These are phyloP conservation scores for Dryobotodes eremita DNA, from an alignment of 2,888 invertebrate species.

Conservation along the genomic window DNA sequence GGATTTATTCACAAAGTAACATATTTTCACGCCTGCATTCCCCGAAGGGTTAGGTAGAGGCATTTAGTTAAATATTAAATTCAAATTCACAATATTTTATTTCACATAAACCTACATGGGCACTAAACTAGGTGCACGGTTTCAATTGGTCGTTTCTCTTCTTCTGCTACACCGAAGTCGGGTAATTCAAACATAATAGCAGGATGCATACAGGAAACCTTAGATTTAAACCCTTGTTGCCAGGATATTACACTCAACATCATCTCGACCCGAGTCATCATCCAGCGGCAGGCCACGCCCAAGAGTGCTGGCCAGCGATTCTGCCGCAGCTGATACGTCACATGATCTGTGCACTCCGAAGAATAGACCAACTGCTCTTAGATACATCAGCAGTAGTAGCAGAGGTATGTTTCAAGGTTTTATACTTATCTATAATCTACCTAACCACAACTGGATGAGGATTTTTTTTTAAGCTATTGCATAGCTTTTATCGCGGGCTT, in stretches of 20 bases:
- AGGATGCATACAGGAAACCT: not conserved
- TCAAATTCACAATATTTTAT: not conserved
- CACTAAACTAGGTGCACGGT: not conserved
- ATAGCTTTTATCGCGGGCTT: no score
- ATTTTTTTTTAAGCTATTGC: no score
- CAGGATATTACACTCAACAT: slow-evolving; percentile 77
- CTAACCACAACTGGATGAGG: not conserved
- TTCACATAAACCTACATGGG: not conserved
- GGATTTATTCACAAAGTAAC: not conserved
- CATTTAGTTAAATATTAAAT: not conserved
- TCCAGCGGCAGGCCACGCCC: slow-evolving; percentile 74
- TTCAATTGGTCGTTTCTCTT: not conserved
- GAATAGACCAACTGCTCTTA: slow-evolving; percentile 81
- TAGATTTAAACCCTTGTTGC: not conserved
- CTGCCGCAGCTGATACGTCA: slow-evolving; percentile 78
- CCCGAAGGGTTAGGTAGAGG: not conserved
- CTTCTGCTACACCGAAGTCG: not conserved
- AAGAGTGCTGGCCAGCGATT: slow-evolving; percentile 82
- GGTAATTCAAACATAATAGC: not conserved
- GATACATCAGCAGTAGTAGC: slow-evolving; percentile 88
- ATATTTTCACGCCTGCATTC: no score
- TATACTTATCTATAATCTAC: not conserved
- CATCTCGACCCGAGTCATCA: slow-evolving; percentile 81
- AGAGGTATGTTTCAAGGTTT: slow-evolving; percentile 74
- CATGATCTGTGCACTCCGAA: slow-evolving; percentile 80